Evolutionary conservation across 2,888 invertebrate genomes (phyloP).

Genomic region (Dolichopus griseipennis): DNA sequence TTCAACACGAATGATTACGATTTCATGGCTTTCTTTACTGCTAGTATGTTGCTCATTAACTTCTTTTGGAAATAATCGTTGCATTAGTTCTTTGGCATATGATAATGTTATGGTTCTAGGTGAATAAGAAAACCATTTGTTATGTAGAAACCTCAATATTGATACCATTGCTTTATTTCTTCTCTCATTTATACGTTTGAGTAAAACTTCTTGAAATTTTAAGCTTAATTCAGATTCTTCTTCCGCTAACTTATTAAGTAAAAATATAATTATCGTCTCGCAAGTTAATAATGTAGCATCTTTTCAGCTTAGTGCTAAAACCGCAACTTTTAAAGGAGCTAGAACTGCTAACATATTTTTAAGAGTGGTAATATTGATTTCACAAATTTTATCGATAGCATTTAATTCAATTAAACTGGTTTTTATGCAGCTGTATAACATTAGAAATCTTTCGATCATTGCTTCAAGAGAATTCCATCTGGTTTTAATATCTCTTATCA

Average conservation of each 20-base stretch:
- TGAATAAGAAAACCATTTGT: background rate
- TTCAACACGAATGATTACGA: conserved; percentile 6
- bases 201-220: conserved; percentile 1
- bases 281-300: conserved; percentile 7
- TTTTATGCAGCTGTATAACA: background rate
- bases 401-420: background rate
- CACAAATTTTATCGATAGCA: background rate
- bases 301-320: conserved; percentile 1
- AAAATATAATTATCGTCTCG: conserved; percentile 7
- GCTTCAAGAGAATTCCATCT: conserved; percentile 5
- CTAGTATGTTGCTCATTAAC: background rate
- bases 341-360: conserved; percentile 7
- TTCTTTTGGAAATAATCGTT: background rate
- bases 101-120: background rate
- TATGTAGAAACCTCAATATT: background rate
- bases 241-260: background rate
- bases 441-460: conserved; percentile 3
- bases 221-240: background rate
- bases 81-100: background rate
- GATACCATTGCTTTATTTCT: background rate
- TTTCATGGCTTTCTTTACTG: conserved; percentile 6
- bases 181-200: background rate
- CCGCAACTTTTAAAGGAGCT: conserved; percentile 1
- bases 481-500: conserved; percentile 7
- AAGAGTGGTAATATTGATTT: background rate